Evolutionary conservation across 2,888 invertebrate species (phyloP), one percentile per base, ranked within the genome.

Genomic region (Lamellibrachia columna): DNA sequence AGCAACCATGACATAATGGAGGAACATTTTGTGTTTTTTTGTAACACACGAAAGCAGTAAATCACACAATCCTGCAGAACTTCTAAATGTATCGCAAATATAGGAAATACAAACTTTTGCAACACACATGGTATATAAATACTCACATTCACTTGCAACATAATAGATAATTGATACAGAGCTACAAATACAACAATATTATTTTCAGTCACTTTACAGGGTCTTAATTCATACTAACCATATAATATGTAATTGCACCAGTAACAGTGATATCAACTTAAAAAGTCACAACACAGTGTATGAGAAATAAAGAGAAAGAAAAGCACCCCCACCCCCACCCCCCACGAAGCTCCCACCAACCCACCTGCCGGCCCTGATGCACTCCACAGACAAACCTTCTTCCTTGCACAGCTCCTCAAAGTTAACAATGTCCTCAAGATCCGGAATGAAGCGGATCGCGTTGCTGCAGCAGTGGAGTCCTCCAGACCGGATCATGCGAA

Each of bases 401-500:
- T 97, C 97, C 93, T 97, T 97, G 94, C 97, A 97, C 92, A 97
- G 96, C n/a, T 97, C 97, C 95, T 97, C 97, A 95, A 98, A 98
- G 94, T 97, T 97, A 22, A 97, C 97, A 55, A 97, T 97, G 94
- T 97, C 97, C 94, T 98, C 98, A 53, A 98, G 97, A 95, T 98
- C 98, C 0, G 99, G 98, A 94, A 99, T 97, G 96, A 99, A 99
- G 53, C 98, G 98, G 90, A 98, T 98, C 0, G 99, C 98, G 96
- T 98, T 98, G 8, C 98, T 98, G 95, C 98, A 98, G 95, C 98
- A 98, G 96, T 99, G 98, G 91, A 99, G 97, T 6, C 99, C 98
- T 40, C 99, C 99, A 0, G 99, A 98, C 92, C 99, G 97, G 93
- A 99, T 98, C 97, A 99, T 98, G 92, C 99, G 97, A 6, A 99